A percentile compares a stretch with the other conserved stretches of the same genome.
Evolutionary conservation across 2,797 vertebrate species (phyloP).

Genomic region (Picus viridis): DNA sequence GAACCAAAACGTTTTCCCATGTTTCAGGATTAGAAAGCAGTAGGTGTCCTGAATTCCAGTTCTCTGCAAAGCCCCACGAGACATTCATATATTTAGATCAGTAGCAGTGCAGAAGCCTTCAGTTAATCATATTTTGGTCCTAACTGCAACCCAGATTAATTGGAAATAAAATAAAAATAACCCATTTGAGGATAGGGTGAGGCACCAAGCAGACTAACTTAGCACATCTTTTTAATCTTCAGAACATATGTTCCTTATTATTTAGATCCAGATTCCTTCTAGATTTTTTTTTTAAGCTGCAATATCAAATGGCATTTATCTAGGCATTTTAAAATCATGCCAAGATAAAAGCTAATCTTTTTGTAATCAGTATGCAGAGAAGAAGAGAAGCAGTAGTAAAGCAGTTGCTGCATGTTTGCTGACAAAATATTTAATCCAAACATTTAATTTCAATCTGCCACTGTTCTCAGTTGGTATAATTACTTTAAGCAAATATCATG

Average conservation of each 20-base stretch:
- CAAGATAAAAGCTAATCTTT: slow-evolving; percentile 77
- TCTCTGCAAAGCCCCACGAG: slow-evolving; percentile 3
- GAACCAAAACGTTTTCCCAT: slow-evolving; percentile 22
- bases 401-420: slow-evolving; percentile 84
- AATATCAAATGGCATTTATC: slow-evolving; percentile 74
- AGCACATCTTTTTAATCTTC: neutral
- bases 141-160: slow-evolving; percentile 1
- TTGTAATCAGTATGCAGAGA: slow-evolving; percentile 83
- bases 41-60: slow-evolving; percentile 11
- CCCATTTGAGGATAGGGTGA: neutral
- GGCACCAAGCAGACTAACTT: neutral
- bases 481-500: slow-evolving; percentile 82
- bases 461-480: slow-evolving; percentile 85
- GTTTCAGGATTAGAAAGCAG: slow-evolving; percentile 39
- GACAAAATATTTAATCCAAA: slow-evolving; percentile 88
- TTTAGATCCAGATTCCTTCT: slow-evolving; percentile 31
- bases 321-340: slow-evolving; percentile 75
- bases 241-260: neutral
- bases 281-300: slow-evolving; percentile 38
- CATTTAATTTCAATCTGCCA: slow-evolving; percentile 87
- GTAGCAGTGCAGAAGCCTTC: neutral
- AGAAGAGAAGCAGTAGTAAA: slow-evolving; percentile 75
- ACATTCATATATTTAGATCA: slow-evolving; percentile 36
- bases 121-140: slow-evolving; percentile 25
- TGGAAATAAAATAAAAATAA: slow-evolving; percentile 33